A percentile compares a stretch with the other conserved stretches of the same genome.
Evolutionary conservation across 2,797 vertebrate species (phyloP).

Genomic region (Danio tinwini): DNA sequence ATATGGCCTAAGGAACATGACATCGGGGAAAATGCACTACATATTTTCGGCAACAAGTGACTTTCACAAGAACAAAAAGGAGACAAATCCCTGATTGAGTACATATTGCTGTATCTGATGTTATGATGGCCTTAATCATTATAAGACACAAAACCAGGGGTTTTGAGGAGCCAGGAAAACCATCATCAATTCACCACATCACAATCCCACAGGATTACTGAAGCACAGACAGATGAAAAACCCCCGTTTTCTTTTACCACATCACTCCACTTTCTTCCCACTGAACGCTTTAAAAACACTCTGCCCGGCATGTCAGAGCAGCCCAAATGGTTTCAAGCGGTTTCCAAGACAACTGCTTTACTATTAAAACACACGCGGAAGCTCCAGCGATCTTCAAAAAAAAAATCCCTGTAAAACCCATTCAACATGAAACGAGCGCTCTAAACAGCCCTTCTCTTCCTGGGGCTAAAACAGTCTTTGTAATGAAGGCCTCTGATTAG

Average conservation of each 20-base stretch:
- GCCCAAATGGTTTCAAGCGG: slow-evolving; percentile 17
- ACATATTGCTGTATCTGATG: too few species aligned
- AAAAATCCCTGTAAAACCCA: slow-evolving; percentile 33
- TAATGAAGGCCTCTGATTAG: slow-evolving; percentile 39
- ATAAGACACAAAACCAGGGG: neutral
- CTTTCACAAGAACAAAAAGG: neutral
- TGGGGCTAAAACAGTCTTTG: slow-evolving; percentile 14
- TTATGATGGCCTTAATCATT: neutral
- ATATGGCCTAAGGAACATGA: too few species aligned
- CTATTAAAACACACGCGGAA: slow-evolving; percentile 18
- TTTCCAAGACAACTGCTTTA: slow-evolving; percentile 48
- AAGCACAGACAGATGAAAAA: slow-evolving; percentile 22
- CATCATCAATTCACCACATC: neutral
- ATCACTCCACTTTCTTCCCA: neutral
- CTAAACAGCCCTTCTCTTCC: slow-evolving; percentile 5
- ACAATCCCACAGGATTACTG: slow-evolving; percentile 29
- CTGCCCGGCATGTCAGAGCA: slow-evolving; percentile 2
- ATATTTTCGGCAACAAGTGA: too few species aligned
- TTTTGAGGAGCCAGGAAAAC: neutral
- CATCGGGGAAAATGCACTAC: too few species aligned
- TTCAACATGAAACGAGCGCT: slow-evolving; percentile 25
- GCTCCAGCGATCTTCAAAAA: slow-evolving; percentile 21
- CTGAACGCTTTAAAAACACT: slow-evolving; percentile 22
- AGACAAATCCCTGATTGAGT: neutral
- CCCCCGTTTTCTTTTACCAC: slow-evolving; percentile 17